Percentiles rank a stretch among this genome's conserved stretches.
Conservation (phyloP, 2,113 vertebrate genomes). For the Mirza zaza region DNA sequence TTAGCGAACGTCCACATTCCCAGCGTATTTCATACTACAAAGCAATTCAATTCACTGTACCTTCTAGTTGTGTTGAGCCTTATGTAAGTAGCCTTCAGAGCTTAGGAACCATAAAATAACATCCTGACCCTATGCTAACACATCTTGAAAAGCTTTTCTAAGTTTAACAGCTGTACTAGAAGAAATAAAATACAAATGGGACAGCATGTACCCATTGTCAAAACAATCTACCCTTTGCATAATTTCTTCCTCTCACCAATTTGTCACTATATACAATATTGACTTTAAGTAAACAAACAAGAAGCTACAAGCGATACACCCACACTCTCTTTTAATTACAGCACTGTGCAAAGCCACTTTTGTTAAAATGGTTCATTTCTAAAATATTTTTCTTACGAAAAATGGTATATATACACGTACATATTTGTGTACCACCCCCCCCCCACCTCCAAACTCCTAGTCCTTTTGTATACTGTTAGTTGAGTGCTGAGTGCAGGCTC, state of each 20-base stretch:
- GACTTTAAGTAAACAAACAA: constrained; percentile 43
- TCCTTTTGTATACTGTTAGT: neutral
- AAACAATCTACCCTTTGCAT: constrained; percentile 24
- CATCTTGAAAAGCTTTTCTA: neutral
- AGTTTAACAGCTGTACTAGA: constrained; percentile 7
- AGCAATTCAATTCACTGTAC: neutral
- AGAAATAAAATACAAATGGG: constrained; percentile 43
- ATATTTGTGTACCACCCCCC: neutral
- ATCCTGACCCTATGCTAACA: neutral
- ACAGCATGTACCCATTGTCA: neutral
- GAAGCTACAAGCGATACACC: neutral
- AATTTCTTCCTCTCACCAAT: neutral
- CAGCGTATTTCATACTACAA: neutral
- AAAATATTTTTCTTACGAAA: constrained; percentile 11
- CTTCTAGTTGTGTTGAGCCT: neutral
- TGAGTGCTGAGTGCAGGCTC: neutral
- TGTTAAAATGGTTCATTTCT: neutral
- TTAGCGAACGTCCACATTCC: neutral
- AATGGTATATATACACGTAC: neutral
- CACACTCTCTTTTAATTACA: constrained; percentile 2
- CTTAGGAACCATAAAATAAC: neutral
- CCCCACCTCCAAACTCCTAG: neutral
- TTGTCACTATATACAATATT: neutral
- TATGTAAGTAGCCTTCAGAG: neutral
- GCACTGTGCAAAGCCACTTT: neutral